These are phyloP conservation scores for Pangasius larnaudii DNA, from an alignment of 2,797 vertebrate genomes.

Conservation along the genomic window DNA sequence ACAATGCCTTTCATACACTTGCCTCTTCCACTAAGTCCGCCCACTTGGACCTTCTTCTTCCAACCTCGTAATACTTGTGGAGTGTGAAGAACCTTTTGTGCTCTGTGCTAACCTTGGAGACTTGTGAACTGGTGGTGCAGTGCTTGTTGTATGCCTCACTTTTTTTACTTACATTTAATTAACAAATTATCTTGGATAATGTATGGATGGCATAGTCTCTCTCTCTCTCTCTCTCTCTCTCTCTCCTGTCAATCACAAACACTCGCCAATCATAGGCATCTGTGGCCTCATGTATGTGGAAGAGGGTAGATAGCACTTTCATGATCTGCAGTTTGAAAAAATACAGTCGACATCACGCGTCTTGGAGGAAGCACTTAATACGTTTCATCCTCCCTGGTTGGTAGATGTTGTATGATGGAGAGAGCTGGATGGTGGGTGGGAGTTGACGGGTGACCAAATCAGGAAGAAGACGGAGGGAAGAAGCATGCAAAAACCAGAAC, in stretches of 20 bases:
- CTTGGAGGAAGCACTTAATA: neutral
- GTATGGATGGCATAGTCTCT: neutral
- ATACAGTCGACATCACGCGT: neutral
- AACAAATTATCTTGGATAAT: neutral
- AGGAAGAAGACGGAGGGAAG: neutral
- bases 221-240: neutral
- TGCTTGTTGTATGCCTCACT: neutral
- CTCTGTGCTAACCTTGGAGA: neutral
- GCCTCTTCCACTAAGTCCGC: conserved; percentile 42
- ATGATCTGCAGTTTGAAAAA: neutral
- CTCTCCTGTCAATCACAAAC: neutral
- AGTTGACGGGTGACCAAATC: neutral
- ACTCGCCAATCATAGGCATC: neutral
- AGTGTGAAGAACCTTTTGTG: neutral
- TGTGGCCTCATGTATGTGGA: neutral
- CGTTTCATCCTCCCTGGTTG: neutral
- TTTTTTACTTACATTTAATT: neutral
- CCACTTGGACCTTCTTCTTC: conserved; percentile 21
- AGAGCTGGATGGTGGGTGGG: neutral
- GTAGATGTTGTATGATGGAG: neutral
- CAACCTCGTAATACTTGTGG: neutral
- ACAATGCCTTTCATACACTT: conserved; percentile 74
- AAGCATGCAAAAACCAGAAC: neutral
- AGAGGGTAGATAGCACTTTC: neutral
- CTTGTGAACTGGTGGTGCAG: neutral